Evolutionary conservation across 2,888 invertebrate species (phyloP).

Genomic region (Colostygia pectinataria): DNA sequence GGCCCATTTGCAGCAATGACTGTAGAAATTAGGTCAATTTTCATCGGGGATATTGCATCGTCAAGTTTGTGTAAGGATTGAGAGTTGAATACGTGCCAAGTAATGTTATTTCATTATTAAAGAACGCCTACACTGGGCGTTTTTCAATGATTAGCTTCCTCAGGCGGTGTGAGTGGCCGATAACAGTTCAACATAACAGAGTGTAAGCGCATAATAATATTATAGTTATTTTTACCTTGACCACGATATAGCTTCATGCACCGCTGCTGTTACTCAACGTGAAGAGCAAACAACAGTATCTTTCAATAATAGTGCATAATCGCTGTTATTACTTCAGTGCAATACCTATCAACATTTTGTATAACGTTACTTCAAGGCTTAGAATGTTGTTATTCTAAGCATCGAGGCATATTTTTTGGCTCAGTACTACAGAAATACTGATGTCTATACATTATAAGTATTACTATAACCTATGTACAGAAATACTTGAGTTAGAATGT

Average conservation of each 20-base stretch:
- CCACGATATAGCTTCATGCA: slow-evolving; percentile 3
- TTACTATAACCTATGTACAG: too few species aligned
- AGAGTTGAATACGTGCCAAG: slow-evolving; percentile 64
- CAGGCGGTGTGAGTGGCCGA: slow-evolving; percentile 62
- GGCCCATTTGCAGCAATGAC: slow-evolving; percentile 35
- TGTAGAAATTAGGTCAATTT: slow-evolving; percentile 51
- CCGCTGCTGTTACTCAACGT: too few species aligned
- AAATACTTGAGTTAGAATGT: too few species aligned
- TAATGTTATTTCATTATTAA: slow-evolving; percentile 47
- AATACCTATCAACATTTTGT: too few species aligned
- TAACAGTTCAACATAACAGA: slow-evolving; percentile 46
- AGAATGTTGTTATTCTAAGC: too few species aligned
- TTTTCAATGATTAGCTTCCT: slow-evolving; percentile 40
- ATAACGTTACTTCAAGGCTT: too few species aligned
- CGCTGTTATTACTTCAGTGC: too few species aligned
- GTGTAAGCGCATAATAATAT: slow-evolving; percentile 4
- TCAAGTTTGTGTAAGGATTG: slow-evolving; percentile 43
- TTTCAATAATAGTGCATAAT: too few species aligned
- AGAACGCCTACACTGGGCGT: slow-evolving; percentile 37
- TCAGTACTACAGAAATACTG: too few species aligned
- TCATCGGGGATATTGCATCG: slow-evolving; percentile 50
- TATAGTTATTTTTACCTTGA: slow-evolving; percentile 17
- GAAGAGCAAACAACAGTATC: too few species aligned
- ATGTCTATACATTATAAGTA: too few species aligned
- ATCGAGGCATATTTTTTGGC: too few species aligned